These are phyloP conservation scores for Stegodyphus mimosarum DNA, from an alignment of 1,140 invertebrate genomes.

Conservation along the genomic window DNA sequence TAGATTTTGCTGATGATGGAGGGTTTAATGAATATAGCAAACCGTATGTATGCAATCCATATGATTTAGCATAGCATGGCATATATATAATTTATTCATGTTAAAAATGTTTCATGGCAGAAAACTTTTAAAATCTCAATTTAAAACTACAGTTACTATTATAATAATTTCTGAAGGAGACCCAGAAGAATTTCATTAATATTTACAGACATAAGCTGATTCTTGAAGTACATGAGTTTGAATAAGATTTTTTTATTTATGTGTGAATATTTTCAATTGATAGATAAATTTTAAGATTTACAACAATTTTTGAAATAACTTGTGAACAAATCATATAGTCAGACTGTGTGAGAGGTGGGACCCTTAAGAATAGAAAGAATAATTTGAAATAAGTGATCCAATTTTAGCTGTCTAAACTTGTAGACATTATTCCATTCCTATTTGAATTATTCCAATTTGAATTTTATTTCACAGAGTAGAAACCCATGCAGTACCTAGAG, in stretches of 20 bases:
- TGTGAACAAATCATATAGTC: background rate
- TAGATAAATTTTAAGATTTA: background rate
- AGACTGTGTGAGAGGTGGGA: background rate
- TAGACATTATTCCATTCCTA: background rate
- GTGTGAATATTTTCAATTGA: background rate
- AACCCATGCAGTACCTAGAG: constrained; percentile 53
- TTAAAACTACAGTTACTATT: background rate
- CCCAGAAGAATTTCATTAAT: background rate
- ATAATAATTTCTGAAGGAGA: background rate
- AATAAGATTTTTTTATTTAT: background rate
- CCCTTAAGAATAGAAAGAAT: background rate
- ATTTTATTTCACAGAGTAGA: constrained; percentile 27
- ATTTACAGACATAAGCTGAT: background rate
- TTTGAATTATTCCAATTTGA: background rate
- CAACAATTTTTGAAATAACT: background rate
- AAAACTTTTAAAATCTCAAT: background rate
- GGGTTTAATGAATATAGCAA: constrained; percentile 93
- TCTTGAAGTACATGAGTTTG: background rate
- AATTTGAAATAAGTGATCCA: background rate
- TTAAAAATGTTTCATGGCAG: background rate
- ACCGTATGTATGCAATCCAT: constrained; percentile 75
- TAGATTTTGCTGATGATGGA: constrained; percentile 88
- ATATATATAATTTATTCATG: background rate
- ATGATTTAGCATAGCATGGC: background rate
- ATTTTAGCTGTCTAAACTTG: background rate